These are phyloP conservation scores for Villa cingulata DNA, from an alignment of 2,888 invertebrate genomes.

Conservation along the genomic window DNA sequence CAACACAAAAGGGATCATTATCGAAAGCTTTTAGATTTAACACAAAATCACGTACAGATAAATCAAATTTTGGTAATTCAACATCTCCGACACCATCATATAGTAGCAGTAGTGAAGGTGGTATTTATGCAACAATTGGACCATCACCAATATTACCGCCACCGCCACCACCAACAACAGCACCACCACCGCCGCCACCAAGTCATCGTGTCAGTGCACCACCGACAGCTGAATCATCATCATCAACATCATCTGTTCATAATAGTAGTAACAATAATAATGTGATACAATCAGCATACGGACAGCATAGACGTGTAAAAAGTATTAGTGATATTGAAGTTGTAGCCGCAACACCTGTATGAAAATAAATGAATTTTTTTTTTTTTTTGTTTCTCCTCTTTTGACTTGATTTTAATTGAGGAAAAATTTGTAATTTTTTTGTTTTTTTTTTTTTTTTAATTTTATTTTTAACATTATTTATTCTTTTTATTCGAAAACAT, in stretches of 20 bases:
- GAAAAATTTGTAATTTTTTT: no score
- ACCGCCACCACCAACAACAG: conserved; percentile 30
- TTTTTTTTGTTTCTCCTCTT: no score
- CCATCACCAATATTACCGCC: conserved; percentile 16
- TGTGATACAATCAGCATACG: conserved; percentile 23
- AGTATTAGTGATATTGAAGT: conserved; percentile 36
- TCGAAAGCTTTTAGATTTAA: conserved; percentile 37
- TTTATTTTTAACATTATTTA: no score
- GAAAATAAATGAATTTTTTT: background rate
- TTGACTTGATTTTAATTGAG: no score
- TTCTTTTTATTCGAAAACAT: no score
- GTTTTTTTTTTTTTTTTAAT: no score
- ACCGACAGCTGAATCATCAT: conserved; percentile 18
- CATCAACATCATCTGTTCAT: conserved; percentile 17
- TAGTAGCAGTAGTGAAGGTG: conserved; percentile 35
- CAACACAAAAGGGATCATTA: conserved; percentile 36
- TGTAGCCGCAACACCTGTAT: conserved; percentile 19
- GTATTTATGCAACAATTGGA: conserved; percentile 36
- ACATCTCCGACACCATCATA: conserved; percentile 38
- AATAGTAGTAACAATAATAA: conserved; percentile 6
- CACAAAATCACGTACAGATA: conserved; percentile 31
- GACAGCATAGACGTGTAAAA: conserved; percentile 33
- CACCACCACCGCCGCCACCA: conserved; percentile 31
- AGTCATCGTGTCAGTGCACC: conserved; percentile 34
- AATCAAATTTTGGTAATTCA: conserved; percentile 32